Evolutionary conservation across 2,888 invertebrate species (phyloP).

Genomic region (Subacronicta megacephala): DNA sequence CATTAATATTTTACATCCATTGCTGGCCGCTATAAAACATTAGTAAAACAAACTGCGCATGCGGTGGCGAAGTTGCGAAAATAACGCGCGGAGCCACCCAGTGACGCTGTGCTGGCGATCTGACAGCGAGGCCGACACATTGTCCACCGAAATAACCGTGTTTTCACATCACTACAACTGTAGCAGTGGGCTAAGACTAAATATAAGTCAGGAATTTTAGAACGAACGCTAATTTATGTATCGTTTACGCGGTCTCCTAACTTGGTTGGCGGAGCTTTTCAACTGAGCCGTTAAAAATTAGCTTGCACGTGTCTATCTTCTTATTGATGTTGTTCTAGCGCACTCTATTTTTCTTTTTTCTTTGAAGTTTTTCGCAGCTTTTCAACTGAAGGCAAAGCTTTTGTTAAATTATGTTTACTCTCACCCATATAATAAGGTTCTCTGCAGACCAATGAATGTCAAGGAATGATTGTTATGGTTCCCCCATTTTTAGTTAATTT

Average conservation of each 20-base stretch:
- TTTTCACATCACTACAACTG: conserved; percentile 70
- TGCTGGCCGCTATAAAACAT: conserved; percentile 60
- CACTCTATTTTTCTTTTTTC: too few relatives aligned
- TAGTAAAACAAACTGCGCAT: conserved; percentile 57
- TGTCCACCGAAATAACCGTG: conserved; percentile 77
- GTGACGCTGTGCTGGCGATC: conserved; percentile 75
- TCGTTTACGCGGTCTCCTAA: conserved; percentile 50
- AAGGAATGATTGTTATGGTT: too few relatives aligned
- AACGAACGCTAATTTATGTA: conserved; percentile 50
- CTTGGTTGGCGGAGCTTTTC: conserved; percentile 29
- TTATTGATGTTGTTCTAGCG: too few relatives aligned
- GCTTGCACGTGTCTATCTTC: neutral
- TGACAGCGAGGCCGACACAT: conserved; percentile 77
- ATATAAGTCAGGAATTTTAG: conserved; percentile 55
- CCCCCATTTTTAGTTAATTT: too few relatives aligned
- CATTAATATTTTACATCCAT: conserved; percentile 48
- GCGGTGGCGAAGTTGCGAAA: conserved; percentile 67
- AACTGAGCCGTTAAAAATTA: neutral
- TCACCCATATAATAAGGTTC: too few relatives aligned
- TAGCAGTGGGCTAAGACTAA: conserved; percentile 53
- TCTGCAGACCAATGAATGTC: too few relatives aligned
- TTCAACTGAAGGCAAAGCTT: too few relatives aligned
- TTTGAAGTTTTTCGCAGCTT: too few relatives aligned
- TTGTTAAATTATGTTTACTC: too few relatives aligned
- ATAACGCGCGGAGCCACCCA: conserved; percentile 68